Evolutionary conservation across 23 tunicate genomes (phyloP), one percentile per base, ranked within the genome.

Genomic region (Ascidia mentula): DNA sequence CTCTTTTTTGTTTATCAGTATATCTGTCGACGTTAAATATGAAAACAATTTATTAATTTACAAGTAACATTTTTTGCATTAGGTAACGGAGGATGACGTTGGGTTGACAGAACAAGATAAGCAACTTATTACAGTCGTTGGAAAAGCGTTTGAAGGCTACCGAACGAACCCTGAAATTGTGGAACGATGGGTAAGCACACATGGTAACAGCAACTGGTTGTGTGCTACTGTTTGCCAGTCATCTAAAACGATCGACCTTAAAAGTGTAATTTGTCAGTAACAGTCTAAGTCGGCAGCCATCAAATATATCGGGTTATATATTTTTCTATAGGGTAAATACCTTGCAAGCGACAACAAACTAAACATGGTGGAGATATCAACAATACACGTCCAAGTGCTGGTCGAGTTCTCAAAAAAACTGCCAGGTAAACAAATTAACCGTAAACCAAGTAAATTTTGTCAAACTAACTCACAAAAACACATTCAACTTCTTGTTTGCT

Each of bases 391-490:
- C 20, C 79, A 79, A 82, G 88, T 83, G 2, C 77, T 92, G 70
- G 97, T 92, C 42, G 86, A 92, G 74, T 92, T 76, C 40, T 74
- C 91, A 38, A 88, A 93, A 73, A 88, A 84, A 59, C 74, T 88
- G 32, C 93, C 98, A 77, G 92, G 98, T 88, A 59, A 79, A 72
- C n/a, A n/a, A n/a, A n/a, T n/a, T n/a, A n/a, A n/a, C n/a, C n/a
- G n/a, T n/a, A n/a, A n/a, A n/a, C n/a, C n/a, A n/a, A n/a, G n/a
- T n/a, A n/a, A n/a, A n/a, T n/a, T n/a, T n/a, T n/a, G n/a, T n/a
- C n/a, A n/a, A n/a, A n/a, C n/a, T n/a, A n/a, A n/a, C n/a, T n/a
- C n/a, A n/a, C n/a, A n/a, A n/a, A n/a, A n/a, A n/a, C n/a, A n/a
- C n/a, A n/a, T n/a, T n/a, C n/a, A n/a, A n/a, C n/a, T n/a, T n/a